A percentile compares a stretch with the other conserved stretches of the same genome.
These are phyloP conservation scores for Solea solea DNA, from an alignment of 2,113 vertebrate species.

Conservation along the genomic window DNA sequence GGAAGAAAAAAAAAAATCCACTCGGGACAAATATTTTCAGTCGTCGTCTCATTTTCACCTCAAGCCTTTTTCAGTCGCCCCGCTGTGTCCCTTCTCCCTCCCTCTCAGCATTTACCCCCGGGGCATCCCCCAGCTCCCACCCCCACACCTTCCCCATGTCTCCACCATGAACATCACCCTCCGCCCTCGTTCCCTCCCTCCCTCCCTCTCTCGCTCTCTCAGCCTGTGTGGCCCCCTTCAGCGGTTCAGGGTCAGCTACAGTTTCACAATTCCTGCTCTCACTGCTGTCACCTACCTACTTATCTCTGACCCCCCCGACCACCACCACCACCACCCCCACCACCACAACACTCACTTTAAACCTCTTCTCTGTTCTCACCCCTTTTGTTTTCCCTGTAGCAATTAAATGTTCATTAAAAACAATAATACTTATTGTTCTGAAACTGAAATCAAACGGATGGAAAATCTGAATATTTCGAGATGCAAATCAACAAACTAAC, in stretches of 20 bases:
- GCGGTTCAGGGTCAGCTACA: conserved; percentile 73
- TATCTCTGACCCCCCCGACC: conserved; percentile 14
- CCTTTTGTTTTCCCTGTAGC: neutral
- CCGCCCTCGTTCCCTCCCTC: conserved; percentile 27
- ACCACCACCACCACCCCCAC: conserved; percentile 10
- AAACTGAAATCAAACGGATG: no score
- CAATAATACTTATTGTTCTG: no score
- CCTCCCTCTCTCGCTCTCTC: conserved; percentile 8
- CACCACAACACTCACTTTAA: conserved; percentile 20
- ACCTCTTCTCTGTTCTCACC: conserved; percentile 18
- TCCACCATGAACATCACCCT: conserved; percentile 46
- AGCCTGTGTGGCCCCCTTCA: conserved; percentile 66
- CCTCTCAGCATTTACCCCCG: conserved; percentile 26
- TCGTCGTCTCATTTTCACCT: conserved; percentile 22
- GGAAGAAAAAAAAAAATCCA: no score
- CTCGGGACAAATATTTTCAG: no score
- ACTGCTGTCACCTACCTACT: conserved; percentile 77
- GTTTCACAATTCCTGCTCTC: conserved; percentile 79
- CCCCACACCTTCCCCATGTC: conserved; percentile 34
- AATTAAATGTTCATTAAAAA: no score
- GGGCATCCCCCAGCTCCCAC: conserved; percentile 42
- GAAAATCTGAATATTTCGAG: no score
- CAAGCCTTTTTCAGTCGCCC: conserved; percentile 13
- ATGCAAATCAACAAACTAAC: no score
- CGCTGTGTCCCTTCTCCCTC: conserved; percentile 56